Evolutionary conservation across 2,113 vertebrate species (phyloP), one percentile per base, ranked within the genome.

Genomic region (Cacatua alba): DNA sequence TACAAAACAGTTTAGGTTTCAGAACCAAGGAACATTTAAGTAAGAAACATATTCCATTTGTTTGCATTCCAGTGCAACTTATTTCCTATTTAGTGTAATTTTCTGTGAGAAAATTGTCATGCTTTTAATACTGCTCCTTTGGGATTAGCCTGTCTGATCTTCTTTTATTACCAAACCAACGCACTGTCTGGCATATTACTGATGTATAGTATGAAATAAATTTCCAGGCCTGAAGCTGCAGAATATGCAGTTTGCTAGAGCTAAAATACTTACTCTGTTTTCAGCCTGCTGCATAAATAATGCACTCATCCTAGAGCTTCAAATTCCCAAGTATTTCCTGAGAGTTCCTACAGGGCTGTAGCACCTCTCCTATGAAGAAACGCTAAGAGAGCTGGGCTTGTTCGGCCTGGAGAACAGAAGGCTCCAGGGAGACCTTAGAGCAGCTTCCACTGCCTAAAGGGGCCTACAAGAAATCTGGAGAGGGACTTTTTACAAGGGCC

Each of bases 1-100:
- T 90, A 93, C 60, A 81, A 86, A 83, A 77, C 52, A 75, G 76
- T n/a, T 84, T 43, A 86, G 44, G 41, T 88, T 89, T 85, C 74
- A 82, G 72, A 86, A 78, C 35, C 48, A 57, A 78, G 21, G 25
- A 84, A 53, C 24, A 17, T 60, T 72, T 39, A 93, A 92, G 41
- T 41, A 71, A 67, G 48, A 86, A 93, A 77, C 31, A 49, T 8
- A 51, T 9, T 67, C 35, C 13, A 17, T 60, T 81, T 78, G 82
- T 60, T 86, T 91, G 43, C 72, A 62, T 93, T 96, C 77, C 77
- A 65, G 44, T 43, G 44, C 35, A 52, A 83, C 29, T 86, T 41
- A 43, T 3, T 10, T 33, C 51, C 26, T 37, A 13, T 26, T 63
- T 46, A 39, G 33, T 82, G n/a, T 24, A 4, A 65, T 72, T 72